Base-by-base conservation (phyloP, 2,888 invertebrate genomes). In the Stenoptilia bipunctidactyla region DNA sequence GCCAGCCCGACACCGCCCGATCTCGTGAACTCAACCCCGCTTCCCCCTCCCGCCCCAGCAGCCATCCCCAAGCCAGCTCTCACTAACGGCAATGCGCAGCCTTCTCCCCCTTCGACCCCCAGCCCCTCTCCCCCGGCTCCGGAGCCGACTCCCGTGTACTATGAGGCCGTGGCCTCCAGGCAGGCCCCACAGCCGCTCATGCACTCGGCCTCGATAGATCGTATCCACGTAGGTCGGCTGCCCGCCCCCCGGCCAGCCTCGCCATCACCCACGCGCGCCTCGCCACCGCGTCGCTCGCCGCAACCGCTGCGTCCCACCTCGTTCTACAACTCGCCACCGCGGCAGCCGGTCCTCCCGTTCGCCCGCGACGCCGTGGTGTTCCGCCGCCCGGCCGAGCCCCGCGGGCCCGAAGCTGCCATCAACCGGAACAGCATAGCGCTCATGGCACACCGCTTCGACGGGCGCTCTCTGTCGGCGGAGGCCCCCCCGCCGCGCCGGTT, bases 1-100 rank as follows among this genome's bases (percentile, higher is more conserved):
- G 94, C 0, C 93, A 94, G 66, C 94, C 94, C 0, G 92, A 94
- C 36, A 94, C 94, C 13, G 92, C 92, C 30, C 87, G 88, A 34
- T 93, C 92, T 61, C 94, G 3, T 4, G 6, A 9, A 9, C 30
- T 9, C 25, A 5, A 6, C 25, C 25, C 25, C 25, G 5, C 5
- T 9, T 86, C 77, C 51, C 47, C 15, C 2, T 27, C 10, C 5
- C 13, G 4, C 13, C 2, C 2, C 2, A 6, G 2, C 14, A 45
- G 45, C 67, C 52, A 4, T 1, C 12, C 1, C 48, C 76, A 15
- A 73, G 72, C 40, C 85, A 84, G 51, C 39, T 13, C 13, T 30
- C 15, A 25, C 36, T 10, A 8, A 20, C 14, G 13, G 34, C 2
- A 71, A 80, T 40, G 69, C 79, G 27, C 64, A 40, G 10, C 40